These are phyloP conservation scores for Nemotelus nigrinus DNA, from an alignment of 2,888 invertebrate genomes.

Conservation along the genomic window DNA sequence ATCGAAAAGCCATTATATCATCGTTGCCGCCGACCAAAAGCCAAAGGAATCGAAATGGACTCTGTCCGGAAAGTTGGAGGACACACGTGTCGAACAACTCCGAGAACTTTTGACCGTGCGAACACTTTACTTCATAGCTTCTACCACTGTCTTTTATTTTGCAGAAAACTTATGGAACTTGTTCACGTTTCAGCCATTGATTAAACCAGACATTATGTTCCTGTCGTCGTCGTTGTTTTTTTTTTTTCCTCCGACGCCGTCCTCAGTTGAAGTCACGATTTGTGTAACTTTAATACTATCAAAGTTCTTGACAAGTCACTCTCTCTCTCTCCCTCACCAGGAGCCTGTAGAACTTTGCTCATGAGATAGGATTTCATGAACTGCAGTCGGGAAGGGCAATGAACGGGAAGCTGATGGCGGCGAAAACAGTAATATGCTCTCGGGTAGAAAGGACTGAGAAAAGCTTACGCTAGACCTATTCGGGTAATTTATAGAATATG, in stretches of 20 bases:
- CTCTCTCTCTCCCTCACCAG: neutral
- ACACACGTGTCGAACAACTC: neutral
- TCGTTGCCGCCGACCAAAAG: too few relatives aligned
- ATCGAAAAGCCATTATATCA: too few relatives aligned
- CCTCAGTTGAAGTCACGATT: neutral
- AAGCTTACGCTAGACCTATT: neutral
- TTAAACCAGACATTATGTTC: conserved; percentile 19
- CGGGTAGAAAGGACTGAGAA: neutral
- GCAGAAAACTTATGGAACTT: neutral
- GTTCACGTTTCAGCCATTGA: conserved; percentile 17
- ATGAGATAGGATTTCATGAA: too few relatives aligned
- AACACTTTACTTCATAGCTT: neutral
- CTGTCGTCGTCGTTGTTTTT: neutral
- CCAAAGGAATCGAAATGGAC: too few relatives aligned
- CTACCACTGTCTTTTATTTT: neutral
- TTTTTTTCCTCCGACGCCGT: too few relatives aligned
- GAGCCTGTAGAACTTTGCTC: too few relatives aligned
- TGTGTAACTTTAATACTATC: conserved; percentile 14
- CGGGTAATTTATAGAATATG: conserved; percentile 1
- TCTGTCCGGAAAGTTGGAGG: too few relatives aligned
- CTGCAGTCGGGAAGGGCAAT: neutral
- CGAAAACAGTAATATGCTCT: too few relatives aligned
- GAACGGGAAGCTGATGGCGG: neutral
- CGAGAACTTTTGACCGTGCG: neutral
- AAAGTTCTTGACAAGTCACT: neutral